A percentile compares a stretch with the other conserved stretches of the same genome.
These are phyloP conservation scores for Bungarus multicinctus DNA, from an alignment of 2,113 vertebrate species.

Conservation along the genomic window DNA sequence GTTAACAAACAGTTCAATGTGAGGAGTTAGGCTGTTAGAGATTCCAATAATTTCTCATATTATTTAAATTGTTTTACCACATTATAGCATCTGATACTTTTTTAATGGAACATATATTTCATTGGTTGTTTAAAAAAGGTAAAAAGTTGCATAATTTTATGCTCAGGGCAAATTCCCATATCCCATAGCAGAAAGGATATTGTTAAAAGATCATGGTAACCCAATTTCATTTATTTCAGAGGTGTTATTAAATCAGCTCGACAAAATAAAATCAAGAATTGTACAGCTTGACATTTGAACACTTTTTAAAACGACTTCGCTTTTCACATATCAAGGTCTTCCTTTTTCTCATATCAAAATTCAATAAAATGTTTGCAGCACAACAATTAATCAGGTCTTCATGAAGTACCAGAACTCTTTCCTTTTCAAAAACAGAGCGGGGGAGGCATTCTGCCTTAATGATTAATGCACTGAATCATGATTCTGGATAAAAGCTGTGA, in stretches of 20 bases:
- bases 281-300: neutral
- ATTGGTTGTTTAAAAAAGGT: neutral
- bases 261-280: neutral
- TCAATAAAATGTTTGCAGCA: neutral
- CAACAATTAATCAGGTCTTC: neutral
- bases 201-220: neutral
- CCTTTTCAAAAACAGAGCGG: neutral
- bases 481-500: constrained; percentile 30
- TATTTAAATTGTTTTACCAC: neutral
- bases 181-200: neutral
- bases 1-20: neutral
- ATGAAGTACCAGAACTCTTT: neutral
- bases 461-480: constrained; percentile 18
- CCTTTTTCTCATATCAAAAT: neutral
- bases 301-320: neutral
- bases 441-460: neutral
- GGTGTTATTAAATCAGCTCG: neutral
- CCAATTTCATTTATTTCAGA: neutral
- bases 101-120: neutral
- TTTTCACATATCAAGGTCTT: neutral
- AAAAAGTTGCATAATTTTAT: neutral
- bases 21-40: neutral
- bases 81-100: too few relatives aligned
- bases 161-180: neutral
- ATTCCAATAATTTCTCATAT: neutral